Base-by-base conservation (phyloP, 2,888 invertebrate genomes). In the Philaethria dido region DNA sequence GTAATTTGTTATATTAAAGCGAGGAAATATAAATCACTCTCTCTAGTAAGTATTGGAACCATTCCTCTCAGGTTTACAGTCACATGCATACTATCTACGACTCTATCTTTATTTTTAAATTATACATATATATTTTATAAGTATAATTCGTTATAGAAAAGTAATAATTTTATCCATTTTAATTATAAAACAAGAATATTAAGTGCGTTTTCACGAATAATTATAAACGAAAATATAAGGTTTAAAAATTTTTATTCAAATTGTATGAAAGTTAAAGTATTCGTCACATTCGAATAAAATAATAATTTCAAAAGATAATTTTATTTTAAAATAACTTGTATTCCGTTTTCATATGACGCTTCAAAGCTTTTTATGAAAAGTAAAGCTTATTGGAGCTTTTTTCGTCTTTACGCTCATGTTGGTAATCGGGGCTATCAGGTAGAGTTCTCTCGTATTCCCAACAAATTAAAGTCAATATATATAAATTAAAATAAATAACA, bases 131-230 rank as follows among this genome's bases (percentile, higher is more conserved):
- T n/a, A n/a, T n/a, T n/a, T n/a, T n/a, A n/a, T n/a, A 47, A 47
- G 4, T 14, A 20, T 5, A 14, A 20, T 13, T 47, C 13, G 8
- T 33, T 33, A 33, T 33, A 33, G 8, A 33, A 8, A 33, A 33
- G 9, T 33, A 33, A 33, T 33, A 33, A 39, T 13, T 13, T 39
- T 39, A 39, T 39, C 3, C 9, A 13, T 39, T 42, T 55, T 11
- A 3, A 57, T 20, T 22, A 57, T 11, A 11, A 42, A 55, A 22
- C 22, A 16, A 16, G 14, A 57, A 20, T 57, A 18, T 39, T 3
- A 36, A 55, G 42, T 42, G 20, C 57, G 14, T 57, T 57, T 57
- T 20, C 57, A 57, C n/a, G 42, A 57, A 55, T 57, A 55, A 55
- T 55, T 55, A 55, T 39, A 22, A 22, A 22, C 3, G 20, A 39